phyloP scores from a whole-genome alignment of 2,797 vertebrate genomes.

The Enteromius afrohamiltoni region DNA sequence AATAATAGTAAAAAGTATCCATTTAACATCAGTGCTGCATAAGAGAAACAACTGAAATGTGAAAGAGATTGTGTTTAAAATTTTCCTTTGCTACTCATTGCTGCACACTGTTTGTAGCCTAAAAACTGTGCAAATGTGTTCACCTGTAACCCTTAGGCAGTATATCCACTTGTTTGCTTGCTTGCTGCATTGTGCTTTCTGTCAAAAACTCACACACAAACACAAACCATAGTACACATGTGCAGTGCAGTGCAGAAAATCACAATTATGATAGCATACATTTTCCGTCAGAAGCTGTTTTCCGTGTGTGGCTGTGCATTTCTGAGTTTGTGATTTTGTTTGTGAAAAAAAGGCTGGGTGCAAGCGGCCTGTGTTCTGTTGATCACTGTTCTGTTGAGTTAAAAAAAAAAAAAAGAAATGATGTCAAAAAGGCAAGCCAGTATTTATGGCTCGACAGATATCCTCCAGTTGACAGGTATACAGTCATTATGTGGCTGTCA shows the following conservation, averaged over 20 bases:
- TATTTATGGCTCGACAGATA: constrained; percentile 86
- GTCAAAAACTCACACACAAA: constrained; percentile 70
- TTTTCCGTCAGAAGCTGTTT: constrained; percentile 70
- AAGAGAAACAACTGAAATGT: not conserved
- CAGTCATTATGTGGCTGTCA: constrained; percentile 87
- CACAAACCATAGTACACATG: constrained; percentile 67
- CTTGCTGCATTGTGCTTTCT: constrained; percentile 42
- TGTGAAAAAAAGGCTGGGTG: constrained; percentile 51
- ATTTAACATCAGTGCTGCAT: not conserved
- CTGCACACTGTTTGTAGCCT: constrained; percentile 61
- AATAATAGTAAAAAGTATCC: no score
- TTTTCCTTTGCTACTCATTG: constrained; percentile 81
- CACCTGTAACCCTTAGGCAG: constrained; percentile 69
- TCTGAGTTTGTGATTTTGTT: constrained; percentile 30
- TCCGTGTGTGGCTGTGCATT: constrained; percentile 42
- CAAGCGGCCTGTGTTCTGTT: constrained; percentile 72
- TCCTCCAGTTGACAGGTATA: constrained; percentile 86
- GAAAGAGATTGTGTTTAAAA: constrained; percentile 63
- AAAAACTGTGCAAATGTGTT: constrained; percentile 79
- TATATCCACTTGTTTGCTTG: constrained; percentile 70
- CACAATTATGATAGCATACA: constrained; percentile 74
- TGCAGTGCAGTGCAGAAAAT: constrained; percentile 73
- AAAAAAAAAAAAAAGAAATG: constrained; percentile 63
- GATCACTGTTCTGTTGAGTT: constrained; percentile 78
- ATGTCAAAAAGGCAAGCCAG: constrained; percentile 86